Conservation (phyloP, 2,797 vertebrate species). For the Cottoperca gobio region DNA sequence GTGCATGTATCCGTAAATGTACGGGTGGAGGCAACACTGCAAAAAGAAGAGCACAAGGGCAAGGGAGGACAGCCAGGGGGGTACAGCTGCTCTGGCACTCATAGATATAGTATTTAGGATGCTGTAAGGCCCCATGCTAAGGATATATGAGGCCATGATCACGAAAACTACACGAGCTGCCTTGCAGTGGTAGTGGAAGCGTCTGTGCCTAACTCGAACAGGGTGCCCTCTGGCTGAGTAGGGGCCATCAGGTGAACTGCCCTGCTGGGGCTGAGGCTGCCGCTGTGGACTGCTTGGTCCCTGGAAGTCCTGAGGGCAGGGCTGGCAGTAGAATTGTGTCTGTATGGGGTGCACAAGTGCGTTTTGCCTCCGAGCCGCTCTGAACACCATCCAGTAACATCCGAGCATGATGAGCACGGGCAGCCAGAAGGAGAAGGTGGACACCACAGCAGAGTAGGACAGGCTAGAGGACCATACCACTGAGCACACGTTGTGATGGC, state of each 20-base stretch:
- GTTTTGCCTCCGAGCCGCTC: slow-evolving; percentile 90
- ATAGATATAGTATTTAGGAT: slow-evolving; percentile 88
- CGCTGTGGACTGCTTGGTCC: slow-evolving; percentile 70
- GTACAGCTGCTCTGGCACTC: slow-evolving; percentile 78
- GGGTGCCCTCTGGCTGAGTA: slow-evolving; percentile 76
- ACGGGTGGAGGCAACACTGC: slow-evolving; percentile 92
- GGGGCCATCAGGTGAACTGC: slow-evolving; percentile 66
- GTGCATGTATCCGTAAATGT: slow-evolving; percentile 94
- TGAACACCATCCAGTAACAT: slow-evolving; percentile 93
- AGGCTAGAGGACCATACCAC: slow-evolving; percentile 90
- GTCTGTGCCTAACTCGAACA: slow-evolving; percentile 80
- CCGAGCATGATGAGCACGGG: slow-evolving; percentile 89
- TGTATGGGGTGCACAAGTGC: slow-evolving; percentile 89
- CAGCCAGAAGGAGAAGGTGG: slow-evolving; percentile 88
- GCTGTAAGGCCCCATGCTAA: slow-evolving; percentile 92
- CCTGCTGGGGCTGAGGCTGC: slow-evolving; percentile 60
- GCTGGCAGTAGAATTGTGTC: slow-evolving; percentile 76
- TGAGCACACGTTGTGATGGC: slow-evolving; percentile 85
- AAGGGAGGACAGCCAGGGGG: slow-evolving; percentile 87
- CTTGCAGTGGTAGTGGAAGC: slow-evolving; percentile 92
- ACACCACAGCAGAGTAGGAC: slow-evolving; percentile 87
- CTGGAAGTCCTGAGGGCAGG: slow-evolving; percentile 74
- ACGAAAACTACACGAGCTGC: slow-evolving; percentile 91
- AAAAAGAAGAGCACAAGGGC: slow-evolving; percentile 91
- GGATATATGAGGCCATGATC: slow-evolving; percentile 90